Evolutionary conservation across 2,797 vertebrate species (phyloP), one percentile per base, ranked within the genome.

Genomic region (Brotogeris chrysoptera): DNA sequence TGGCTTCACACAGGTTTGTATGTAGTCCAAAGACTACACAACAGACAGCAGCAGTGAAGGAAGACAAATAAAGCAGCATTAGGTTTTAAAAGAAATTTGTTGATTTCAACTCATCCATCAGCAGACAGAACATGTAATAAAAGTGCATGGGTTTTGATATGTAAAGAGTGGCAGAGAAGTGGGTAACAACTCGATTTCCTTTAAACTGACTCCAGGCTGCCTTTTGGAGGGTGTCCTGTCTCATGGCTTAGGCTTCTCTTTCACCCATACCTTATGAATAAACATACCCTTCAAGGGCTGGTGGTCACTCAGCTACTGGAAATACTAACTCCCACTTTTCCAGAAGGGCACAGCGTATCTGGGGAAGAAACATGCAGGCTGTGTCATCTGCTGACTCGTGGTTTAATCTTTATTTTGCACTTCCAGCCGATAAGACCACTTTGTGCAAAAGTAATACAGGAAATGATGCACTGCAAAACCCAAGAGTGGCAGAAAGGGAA

Each of bases 381-480:
- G 19, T 95, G 80, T 97, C 84, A 95, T 97, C 93, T 97, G 94
- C 95, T 97, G 96, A 96, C 94, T 97, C 16, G 63, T 94, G 93
- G 95, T 96, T 98, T 95, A 93, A 95, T 96, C 95, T 94, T 97
- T 97, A 97, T 97, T 97, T 97, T 98, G 92, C 93, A 64, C 90
- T 96, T 97, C 95, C 94, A 97, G 93, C 94, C 97, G 97, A 98
- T 98, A 98, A 97, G 96, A 76, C 90, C 93, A 90, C 95, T 96
- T 96, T 96, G 96, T 97, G 95, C 90, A 97, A 89, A 91, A 98
- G 97, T 93, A 97, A 98, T 97, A 86, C 96, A 97, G 98, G 97
- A 98, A 98, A 95, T 97, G 95, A 94, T 90, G 92, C 91, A 83
- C 69, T 76, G 82, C 78, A 88, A 57, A 96, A 95, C 89, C 88